Percentiles rank a stretch among this genome's conserved stretches.
phyloP scores from a whole-genome alignment of 1,140 invertebrate genomes.

The Hypsibius dujardini region DNA sequence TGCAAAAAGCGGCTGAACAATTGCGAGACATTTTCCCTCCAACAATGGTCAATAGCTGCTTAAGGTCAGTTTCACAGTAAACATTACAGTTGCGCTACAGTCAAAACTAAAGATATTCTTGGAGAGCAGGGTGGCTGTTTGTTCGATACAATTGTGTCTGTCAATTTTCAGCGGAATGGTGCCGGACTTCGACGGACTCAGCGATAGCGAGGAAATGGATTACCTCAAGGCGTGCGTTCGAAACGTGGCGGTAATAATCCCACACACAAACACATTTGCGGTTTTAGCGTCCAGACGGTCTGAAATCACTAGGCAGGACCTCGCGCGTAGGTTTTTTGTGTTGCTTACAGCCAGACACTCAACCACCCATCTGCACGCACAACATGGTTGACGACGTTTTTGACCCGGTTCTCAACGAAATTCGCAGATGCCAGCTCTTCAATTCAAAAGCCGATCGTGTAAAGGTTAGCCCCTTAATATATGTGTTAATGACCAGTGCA shows the following conservation, averaged over 20 bases:
- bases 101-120: not conserved
- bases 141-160: not conserved
- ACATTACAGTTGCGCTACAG: not conserved
- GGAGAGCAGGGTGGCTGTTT: too few species aligned
- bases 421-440: conserved; percentile 37
- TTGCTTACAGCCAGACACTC: not conserved
- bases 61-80: conserved; percentile 25
- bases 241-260: conserved; percentile 32
- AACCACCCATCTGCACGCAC: conserved; percentile 41
- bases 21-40: conserved; percentile 36
- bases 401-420: conserved; percentile 33
- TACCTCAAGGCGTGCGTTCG: conserved; percentile 40
- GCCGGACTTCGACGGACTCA: not conserved
- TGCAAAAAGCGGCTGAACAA: conserved; percentile 36
- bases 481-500: too few species aligned
- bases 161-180: not conserved
- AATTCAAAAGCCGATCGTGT: conserved; percentile 38
- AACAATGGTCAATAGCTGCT: conserved; percentile 32
- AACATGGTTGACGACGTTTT: conserved; percentile 38
- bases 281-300: too few species aligned
- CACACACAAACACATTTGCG: too few species aligned
- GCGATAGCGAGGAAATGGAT: conserved; percentile 25
- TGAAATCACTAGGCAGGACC: too few species aligned
- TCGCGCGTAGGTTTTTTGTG: too few species aligned
- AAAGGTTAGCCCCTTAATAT: conserved; percentile 31